These are phyloP conservation scores for Drosophila nr. fundita DNA, from an alignment of 2,888 invertebrate genomes.

Conservation along the genomic window DNA sequence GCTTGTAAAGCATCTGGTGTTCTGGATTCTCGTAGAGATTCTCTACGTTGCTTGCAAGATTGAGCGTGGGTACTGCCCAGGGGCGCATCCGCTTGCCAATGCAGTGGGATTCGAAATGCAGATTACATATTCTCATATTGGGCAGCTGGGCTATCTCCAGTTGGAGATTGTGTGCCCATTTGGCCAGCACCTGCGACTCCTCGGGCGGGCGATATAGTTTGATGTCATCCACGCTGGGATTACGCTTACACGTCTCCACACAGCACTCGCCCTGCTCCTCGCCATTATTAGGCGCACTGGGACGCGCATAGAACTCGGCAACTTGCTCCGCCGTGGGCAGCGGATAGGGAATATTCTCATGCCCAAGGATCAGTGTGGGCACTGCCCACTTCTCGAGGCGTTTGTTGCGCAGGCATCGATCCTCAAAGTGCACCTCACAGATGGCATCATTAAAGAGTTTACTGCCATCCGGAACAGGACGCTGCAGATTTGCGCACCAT, in stretches of 20 bases:
- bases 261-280: conserved; percentile 82
- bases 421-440: conserved; percentile 81
- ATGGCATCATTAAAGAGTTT: conserved; percentile 82
- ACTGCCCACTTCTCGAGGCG: conserved; percentile 82
- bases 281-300: conserved; percentile 74
- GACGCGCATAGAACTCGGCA: conserved; percentile 73
- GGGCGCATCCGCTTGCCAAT: conserved; percentile 80
- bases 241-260: conserved; percentile 77
- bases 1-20: conserved; percentile 62
- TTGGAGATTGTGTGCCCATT: conserved; percentile 82
- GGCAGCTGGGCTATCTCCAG: conserved; percentile 63
- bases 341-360: conserved; percentile 68
- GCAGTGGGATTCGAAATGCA: conserved; percentile 81
- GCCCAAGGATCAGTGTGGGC: conserved; percentile 75
- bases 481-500: conserved; percentile 80
- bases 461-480: conserved; percentile 78
- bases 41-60: conserved; percentile 75
- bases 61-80: conserved; percentile 82
- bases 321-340: conserved; percentile 78
- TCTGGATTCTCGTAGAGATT: conserved; percentile 81
- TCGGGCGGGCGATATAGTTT: conserved; percentile 80
- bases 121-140: conserved; percentile 73
- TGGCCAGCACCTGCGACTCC: conserved; percentile 74
- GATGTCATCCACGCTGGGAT: conserved; percentile 81
- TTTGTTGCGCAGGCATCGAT: conserved; percentile 80